A percentile compares a stretch with the other conserved stretches of the same genome.
Conservation (phyloP, 2,888 invertebrate species). For the Plagodis dolabraria region DNA sequence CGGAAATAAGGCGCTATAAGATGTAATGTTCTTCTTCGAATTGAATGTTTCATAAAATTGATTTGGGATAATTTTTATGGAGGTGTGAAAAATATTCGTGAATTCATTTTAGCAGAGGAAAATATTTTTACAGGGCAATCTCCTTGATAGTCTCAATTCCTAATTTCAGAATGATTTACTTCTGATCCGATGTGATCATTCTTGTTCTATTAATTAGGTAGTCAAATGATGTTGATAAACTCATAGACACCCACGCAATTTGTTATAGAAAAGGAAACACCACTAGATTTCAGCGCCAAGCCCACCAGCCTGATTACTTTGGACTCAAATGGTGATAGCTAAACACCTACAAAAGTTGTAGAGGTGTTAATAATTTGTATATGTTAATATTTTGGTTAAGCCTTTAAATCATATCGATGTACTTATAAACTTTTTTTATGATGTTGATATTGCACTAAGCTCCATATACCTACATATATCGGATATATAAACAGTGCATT, state of each 20-base stretch:
- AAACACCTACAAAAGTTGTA: conserved; percentile 41
- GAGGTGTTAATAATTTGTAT: no score
- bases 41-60: conserved; percentile 67
- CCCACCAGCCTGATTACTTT: conserved; percentile 59
- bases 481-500: neutral
- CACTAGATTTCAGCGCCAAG: conserved; percentile 51
- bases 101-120: no score
- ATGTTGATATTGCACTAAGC: no score
- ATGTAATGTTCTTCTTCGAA: conserved; percentile 67
- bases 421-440: no score
- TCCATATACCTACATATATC: neutral
- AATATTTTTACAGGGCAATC: no score
- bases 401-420: no score
- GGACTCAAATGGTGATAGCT: conserved; percentile 61
- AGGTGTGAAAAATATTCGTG: conserved; percentile 39
- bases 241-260: neutral
- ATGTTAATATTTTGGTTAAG: no score
- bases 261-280: conserved; percentile 26
- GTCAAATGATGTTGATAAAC: neutral
- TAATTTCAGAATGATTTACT: no score
- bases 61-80: conserved; percentile 46
- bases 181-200: no score
- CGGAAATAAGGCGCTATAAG: conserved; percentile 82
- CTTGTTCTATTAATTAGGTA: no score
- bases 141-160: no score